Percentiles rank a stretch among this genome's conserved stretches.
phyloP scores from a whole-genome alignment of 2,797 vertebrate species.

The Odontamblyopus rebecca region DNA sequence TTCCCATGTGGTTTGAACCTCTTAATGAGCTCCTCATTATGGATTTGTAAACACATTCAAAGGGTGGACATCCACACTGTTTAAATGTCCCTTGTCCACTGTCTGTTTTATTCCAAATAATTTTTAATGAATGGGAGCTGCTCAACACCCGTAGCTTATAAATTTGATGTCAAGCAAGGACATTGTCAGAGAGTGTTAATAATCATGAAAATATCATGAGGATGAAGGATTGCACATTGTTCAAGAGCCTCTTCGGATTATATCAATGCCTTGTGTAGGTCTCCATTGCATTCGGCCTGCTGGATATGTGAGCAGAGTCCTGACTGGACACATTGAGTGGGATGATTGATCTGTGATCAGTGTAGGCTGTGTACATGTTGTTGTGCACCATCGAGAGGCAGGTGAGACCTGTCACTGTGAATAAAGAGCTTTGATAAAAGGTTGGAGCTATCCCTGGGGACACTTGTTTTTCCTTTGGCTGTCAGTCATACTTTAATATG shows the following conservation, averaged over 20 bases:
- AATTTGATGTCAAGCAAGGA: conserved; percentile 5
- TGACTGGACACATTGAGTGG: conserved; percentile 4
- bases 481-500: conserved; percentile 23
- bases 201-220: not conserved
- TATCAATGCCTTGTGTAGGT: not conserved
- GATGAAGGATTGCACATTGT: conserved; percentile 3
- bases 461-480: conserved; percentile 38
- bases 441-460: conserved; percentile 35
- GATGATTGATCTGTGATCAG: conserved; percentile 20
- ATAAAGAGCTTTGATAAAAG: conserved; percentile 38
- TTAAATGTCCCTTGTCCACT: conserved; percentile 1
- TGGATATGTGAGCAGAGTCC: conserved; percentile 1
- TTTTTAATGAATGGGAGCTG: conserved; percentile 8
- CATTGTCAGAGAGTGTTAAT: not conserved
- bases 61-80: conserved; percentile 15
- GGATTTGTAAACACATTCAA: conserved; percentile 33
- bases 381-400: conserved; percentile 8
- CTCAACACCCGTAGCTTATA: not conserved
- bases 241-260: no score
- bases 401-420: conserved; percentile 29
- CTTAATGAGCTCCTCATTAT: conserved; percentile 55
- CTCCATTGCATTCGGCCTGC: not conserved
- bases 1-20: conserved; percentile 44
- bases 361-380: conserved; percentile 3
- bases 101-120: conserved; percentile 8